Conservation (phyloP, 1,140 invertebrate genomes). For the Periplaneta americana region DNA sequence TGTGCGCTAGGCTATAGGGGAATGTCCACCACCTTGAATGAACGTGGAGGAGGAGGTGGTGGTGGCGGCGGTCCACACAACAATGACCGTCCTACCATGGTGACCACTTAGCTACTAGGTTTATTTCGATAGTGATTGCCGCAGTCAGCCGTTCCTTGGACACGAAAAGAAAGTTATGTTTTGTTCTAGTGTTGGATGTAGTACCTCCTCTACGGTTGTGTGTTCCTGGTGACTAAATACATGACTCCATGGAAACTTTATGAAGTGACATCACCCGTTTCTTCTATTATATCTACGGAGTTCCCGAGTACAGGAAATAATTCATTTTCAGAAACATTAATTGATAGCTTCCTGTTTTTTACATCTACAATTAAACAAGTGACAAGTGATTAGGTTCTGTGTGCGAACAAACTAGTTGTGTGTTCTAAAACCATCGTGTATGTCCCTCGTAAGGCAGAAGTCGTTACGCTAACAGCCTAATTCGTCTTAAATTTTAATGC, state of each 20-base stretch:
- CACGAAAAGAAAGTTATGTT: not conserved
- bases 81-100: not conserved
- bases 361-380: not conserved
- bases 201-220: not conserved
- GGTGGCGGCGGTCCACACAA: not conserved
- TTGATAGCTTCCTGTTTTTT: not conserved
- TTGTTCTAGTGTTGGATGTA: not conserved
- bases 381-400: not conserved
- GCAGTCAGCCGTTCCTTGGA: not conserved
- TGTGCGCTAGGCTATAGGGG: not conserved
- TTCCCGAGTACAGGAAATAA: not conserved
- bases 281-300: not conserved
- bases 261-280: not conserved
- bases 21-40: not conserved
- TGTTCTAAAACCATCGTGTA: accelerated
- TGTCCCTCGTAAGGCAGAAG: not conserved
- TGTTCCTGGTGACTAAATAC: not conserved
- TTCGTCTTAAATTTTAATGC: not conserved
- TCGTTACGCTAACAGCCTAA: not conserved
- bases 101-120: not conserved
- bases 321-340: not conserved
- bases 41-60: not conserved
- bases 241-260: not conserved
- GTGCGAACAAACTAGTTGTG: not conserved
- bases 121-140: not conserved